Base-by-base conservation (phyloP, 2,888 invertebrate species). In the Torymus tubicola region DNA sequence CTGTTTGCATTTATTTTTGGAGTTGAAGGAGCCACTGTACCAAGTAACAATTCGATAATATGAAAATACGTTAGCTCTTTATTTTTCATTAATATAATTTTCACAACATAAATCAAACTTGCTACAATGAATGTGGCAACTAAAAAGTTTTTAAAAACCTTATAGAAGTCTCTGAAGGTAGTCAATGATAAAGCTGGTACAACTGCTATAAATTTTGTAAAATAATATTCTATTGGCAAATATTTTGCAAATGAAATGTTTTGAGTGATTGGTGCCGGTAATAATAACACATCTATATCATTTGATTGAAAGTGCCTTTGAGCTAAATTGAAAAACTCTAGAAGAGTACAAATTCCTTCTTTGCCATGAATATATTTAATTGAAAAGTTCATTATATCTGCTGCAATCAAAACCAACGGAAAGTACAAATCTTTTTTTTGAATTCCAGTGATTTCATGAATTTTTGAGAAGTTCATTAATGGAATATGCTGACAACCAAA, bases 351-450 rank as follows among this genome's bases (percentile, higher is more conserved):
- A 13, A n/a, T 21, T 12, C 53, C 65, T 3, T 52, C 18, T 11
- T 5, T 4, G 18, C 65, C 57, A 12, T 71, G 64, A 18, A 58
- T 1, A 18, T 71, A 78, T 1, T 10, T 21, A 5, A 78, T 16
- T 10, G 64, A 57, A 21, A 71, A 71, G 14, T 78, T 71, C 71
- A 78, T 65, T 1, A 50, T 24, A 16, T 53, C 8, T 13, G 71
- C 58, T n/a, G 60, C 57, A 0, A 57, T 14, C 4, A 71, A 10
- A 8, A 78, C 14, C 0, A 71, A 24, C 14, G 50, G 60, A 13
- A 24, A 60, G 5, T 58, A 60, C n/a, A 78, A 5, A 1, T 58
- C 14, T 8, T 71, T 64, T 0, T 4, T 16, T 3, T 58, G 12
- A 0, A 78, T 13, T 42, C 71, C 71, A 13, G 5, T 42, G 1